phyloP scores from a whole-genome alignment of 2,888 invertebrate genomes.

The Drosophila tripunctata region DNA sequence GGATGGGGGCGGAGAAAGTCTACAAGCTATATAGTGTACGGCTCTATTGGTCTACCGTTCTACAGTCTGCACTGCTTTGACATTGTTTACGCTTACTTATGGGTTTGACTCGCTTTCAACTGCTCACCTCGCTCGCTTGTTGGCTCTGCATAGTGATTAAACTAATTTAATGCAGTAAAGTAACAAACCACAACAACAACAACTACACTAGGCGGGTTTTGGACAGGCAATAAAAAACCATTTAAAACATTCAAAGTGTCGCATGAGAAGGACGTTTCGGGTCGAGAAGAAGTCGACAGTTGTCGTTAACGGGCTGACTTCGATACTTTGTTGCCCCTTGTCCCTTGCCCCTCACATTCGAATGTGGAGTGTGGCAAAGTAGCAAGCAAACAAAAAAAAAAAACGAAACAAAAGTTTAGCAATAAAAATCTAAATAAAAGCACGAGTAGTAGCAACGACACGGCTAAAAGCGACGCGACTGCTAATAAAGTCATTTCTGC shows the following conservation, averaged over 20 bases:
- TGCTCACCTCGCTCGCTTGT: constrained; percentile 14
- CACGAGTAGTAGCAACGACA: constrained; percentile 36
- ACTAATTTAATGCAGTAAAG: constrained; percentile 76
- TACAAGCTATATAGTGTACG: neutral
- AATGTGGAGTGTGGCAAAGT: constrained; percentile 51
- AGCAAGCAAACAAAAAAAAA: constrained; percentile 28
- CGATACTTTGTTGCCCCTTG: constrained; percentile 26
- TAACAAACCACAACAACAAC: constrained; percentile 17
- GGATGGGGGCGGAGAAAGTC: constrained; percentile 12
- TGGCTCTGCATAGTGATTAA: constrained; percentile 68
- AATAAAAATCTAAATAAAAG: constrained; percentile 76
- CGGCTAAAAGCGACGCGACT: constrained; percentile 27
- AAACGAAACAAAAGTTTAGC: constrained; percentile 74
- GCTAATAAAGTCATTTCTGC: constrained; percentile 76
- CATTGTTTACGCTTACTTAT: constrained; percentile 79
- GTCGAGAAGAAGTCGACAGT: constrained; percentile 18
- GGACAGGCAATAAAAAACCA: constrained; percentile 69
- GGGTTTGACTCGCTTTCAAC: constrained; percentile 45
- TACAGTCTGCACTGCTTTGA: constrained; percentile 68
- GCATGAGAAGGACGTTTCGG: constrained; percentile 60
- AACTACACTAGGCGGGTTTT: constrained; percentile 12
- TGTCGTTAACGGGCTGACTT: constrained; percentile 44
- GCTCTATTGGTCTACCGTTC: no score
- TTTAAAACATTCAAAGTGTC: constrained; percentile 81
- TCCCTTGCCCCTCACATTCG: constrained; percentile 3